These are phyloP conservation scores for Danionella dracula DNA, from an alignment of 2,797 vertebrate genomes.

Conservation along the genomic window DNA sequence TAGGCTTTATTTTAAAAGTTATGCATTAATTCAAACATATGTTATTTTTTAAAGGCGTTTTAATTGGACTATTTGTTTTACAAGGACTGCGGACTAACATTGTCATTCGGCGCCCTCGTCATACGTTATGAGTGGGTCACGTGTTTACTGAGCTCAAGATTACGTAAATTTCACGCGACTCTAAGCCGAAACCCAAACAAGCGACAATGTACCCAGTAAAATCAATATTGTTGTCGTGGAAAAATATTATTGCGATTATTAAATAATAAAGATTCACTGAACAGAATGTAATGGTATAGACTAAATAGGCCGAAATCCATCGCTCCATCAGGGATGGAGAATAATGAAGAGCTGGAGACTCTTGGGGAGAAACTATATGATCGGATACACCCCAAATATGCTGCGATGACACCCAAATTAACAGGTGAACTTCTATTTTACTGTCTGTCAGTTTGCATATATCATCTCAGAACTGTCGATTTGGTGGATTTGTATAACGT, in stretches of 20 bases:
- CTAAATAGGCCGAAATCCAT: background rate
- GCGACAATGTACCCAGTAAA: background rate
- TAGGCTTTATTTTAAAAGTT: no score
- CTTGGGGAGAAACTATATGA: conserved; percentile 70
- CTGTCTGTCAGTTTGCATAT: no score
- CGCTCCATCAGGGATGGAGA: conserved; percentile 55
- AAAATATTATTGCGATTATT: no score
- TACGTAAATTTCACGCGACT: conserved; percentile 2
- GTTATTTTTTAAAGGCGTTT: rapidly evolving
- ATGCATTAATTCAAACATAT: no score
- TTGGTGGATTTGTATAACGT: no score
- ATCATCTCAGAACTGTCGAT: no score
- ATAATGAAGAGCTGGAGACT: conserved; percentile 60
- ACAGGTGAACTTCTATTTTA: conserved; percentile 61
- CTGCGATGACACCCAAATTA: conserved; percentile 68
- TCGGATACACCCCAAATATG: conserved; percentile 63
- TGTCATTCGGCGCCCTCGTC: rapidly evolving
- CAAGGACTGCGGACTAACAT: conserved; percentile 27
- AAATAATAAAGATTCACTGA: no score
- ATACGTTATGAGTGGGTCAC: background rate
- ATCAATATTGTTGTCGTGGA: background rate
- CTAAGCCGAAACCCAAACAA: background rate
- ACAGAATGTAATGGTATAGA: background rate
- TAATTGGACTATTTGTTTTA: background rate
- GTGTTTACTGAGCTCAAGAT: background rate